A percentile compares a stretch with the other conserved stretches of the same genome.
Evolutionary conservation across 2,797 vertebrate species (phyloP).

Genomic region (Tenualosa ilisha): DNA sequence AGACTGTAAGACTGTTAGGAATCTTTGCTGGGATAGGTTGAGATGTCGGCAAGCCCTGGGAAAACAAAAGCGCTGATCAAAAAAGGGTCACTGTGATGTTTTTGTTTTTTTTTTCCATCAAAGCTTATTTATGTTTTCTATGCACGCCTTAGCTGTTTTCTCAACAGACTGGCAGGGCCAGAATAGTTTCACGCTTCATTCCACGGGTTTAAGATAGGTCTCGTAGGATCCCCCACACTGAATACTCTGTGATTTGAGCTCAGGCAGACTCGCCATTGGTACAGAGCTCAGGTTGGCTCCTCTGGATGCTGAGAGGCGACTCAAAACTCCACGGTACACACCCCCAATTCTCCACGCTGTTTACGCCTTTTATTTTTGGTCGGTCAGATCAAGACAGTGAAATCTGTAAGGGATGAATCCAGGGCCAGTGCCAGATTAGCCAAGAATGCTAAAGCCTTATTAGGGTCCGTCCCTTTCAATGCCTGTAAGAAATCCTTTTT

Average conservation of each 20-base stretch:
- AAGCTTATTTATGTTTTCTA: not conserved
- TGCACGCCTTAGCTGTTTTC: not conserved
- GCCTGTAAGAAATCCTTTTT: constrained; percentile 46
- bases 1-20: not conserved
- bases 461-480: constrained; percentile 39
- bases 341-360: not conserved
- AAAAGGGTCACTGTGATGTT: not conserved
- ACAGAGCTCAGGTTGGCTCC: not conserved
- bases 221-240: constrained; percentile 52
- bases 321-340: not conserved
- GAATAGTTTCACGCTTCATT: constrained; percentile 76
- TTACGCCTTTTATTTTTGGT: not conserved
- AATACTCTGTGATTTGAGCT: constrained; percentile 44
- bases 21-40: not conserved
- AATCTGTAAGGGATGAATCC: constrained; percentile 61
- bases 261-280: not conserved
- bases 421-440: constrained; percentile 56
- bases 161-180: constrained; percentile 44
- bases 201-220: constrained; percentile 58
- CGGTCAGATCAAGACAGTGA: constrained; percentile 49
- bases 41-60: not conserved
- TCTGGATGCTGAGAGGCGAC: not conserved
- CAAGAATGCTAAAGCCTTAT: constrained; percentile 40
- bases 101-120: not conserved
- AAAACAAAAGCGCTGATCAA: not conserved